phyloP scores from a whole-genome alignment of 2,113 vertebrate genomes.

The Sylvilagus bachmani region DNA sequence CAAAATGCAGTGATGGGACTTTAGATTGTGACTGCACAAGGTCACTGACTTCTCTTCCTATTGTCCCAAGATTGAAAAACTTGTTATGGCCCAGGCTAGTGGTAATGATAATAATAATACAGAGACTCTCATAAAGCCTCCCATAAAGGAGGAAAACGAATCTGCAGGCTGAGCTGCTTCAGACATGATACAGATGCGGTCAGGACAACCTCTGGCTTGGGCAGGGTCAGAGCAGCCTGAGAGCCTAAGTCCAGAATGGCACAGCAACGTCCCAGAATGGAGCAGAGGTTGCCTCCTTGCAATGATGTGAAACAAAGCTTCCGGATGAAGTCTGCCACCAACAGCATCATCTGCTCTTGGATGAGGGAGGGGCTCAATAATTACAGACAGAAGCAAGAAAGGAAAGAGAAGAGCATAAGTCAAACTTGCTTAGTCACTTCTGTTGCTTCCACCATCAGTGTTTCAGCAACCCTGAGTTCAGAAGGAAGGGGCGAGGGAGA shows the following conservation, averaged over 20 bases:
- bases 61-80: conserved; percentile 28
- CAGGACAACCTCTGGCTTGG: neutral
- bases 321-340: neutral
- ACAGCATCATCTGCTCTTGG: neutral
- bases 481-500: neutral
- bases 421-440: neutral
- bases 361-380: neutral
- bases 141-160: conserved; percentile 41
- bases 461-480: neutral
- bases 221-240: neutral
- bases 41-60: conserved; percentile 37
- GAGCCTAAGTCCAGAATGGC: neutral
- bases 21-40: neutral
- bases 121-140: conserved; percentile 53
- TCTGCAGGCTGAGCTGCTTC: conserved; percentile 16
- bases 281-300: neutral
- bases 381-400: neutral
- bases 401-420: neutral
- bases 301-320: conserved; percentile 1
- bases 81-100: conserved; percentile 9
- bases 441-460: neutral
- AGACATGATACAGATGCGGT: neutral
- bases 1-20: conserved; percentile 17
- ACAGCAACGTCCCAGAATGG: neutral
- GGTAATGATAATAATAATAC: neutral